Conservation (phyloP, 2,888 invertebrate genomes). For the Callinectes sapidus region DNA sequence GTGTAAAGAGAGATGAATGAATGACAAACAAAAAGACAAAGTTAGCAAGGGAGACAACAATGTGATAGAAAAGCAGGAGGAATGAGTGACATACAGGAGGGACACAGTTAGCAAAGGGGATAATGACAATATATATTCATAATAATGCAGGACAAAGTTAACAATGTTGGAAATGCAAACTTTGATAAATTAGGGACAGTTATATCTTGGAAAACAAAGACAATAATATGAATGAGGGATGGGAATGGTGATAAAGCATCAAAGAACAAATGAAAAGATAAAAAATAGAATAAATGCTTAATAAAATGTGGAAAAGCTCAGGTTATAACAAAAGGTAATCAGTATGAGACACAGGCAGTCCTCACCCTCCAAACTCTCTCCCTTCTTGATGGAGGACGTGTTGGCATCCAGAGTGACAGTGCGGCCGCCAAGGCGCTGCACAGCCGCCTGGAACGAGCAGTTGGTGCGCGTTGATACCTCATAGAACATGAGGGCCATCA, state of each 20-base stretch:
- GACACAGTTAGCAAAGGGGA: too few species aligned
- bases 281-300: background rate
- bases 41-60: too few species aligned
- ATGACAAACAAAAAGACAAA: background rate
- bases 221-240: background rate
- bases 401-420: slow-evolving; percentile 93
- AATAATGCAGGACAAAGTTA: too few species aligned
- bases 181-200: too few species aligned
- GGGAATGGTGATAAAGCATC: background rate
- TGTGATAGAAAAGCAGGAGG: too few species aligned
- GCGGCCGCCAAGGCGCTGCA: slow-evolving; percentile 95
- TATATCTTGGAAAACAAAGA: background rate
- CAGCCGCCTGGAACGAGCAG: slow-evolving; percentile 96
- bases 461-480: slow-evolving; percentile 98
- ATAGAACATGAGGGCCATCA: slow-evolving; percentile 97
- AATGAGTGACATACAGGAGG: too few species aligned
- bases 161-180: background rate
- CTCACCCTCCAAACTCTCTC: slow-evolving; percentile 91
- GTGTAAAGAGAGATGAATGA: background rate
- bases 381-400: slow-evolving; percentile 96
- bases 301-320: background rate
- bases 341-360: background rate
- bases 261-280: background rate
- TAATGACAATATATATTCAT: too few species aligned
- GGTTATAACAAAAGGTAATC: background rate